phyloP scores from a whole-genome alignment of 2,113 vertebrate species.

The Bambusicola thoracicus region DNA sequence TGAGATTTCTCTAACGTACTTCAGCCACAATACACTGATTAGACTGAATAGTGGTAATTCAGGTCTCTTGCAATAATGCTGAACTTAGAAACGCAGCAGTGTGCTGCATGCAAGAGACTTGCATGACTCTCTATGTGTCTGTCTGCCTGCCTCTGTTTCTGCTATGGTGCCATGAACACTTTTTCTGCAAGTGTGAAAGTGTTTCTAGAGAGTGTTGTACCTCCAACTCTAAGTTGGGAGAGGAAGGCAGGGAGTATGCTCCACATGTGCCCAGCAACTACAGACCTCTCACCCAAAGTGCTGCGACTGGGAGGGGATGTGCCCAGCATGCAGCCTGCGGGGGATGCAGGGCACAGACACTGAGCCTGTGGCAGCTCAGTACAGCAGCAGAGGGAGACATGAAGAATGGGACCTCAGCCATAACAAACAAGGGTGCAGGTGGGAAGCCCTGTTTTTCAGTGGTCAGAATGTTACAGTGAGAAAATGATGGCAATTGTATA shows the following conservation, averaged over 20 bases:
- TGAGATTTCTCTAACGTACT: background rate
- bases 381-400: background rate
- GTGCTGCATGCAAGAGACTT: background rate
- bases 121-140: background rate
- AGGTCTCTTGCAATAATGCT: background rate
- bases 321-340: fast-evolving
- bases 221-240: no score
- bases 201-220: background rate
- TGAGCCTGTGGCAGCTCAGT: background rate
- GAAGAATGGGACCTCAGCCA: background rate
- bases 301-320: background rate
- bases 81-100: background rate
- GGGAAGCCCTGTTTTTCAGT: background rate
- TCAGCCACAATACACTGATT: background rate
- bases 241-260: background rate
- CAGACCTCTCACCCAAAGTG: background rate
- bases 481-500: background rate
- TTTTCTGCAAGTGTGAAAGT: background rate
- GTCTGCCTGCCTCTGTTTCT: background rate
- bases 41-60: background rate
- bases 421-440: background rate
- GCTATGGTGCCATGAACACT: background rate
- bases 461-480: background rate
- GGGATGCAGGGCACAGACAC: background rate
- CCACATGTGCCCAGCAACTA: background rate